Evolutionary conservation across 2,797 vertebrate species (phyloP), one percentile per base, ranked within the genome.

Genomic region (Myotis vivesi): DNA sequence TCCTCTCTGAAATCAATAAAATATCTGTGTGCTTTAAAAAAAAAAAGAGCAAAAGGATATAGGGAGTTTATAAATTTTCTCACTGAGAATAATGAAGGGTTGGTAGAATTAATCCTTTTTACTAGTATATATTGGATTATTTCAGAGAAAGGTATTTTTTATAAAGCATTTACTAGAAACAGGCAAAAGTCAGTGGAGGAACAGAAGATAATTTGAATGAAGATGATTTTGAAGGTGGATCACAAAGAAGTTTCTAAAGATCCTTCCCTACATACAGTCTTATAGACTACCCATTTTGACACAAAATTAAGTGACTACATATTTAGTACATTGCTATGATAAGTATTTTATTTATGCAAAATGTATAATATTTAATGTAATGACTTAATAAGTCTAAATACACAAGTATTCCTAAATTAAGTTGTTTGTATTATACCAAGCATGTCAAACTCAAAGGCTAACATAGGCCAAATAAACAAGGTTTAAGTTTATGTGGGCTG

Each of bases 151-250:
- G 9, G 4, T 20, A 44, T 44, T 86, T 13, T 28, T 92, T 88
- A 89, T 2, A 84, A 82, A 92, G 28, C 30, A 68, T 62, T 62
- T 38, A 72, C 1, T 62, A 69, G 20, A 75, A 89, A 71, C 10
- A 75, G 23, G 16, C 22, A 83, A 33, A 95, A 91, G 13, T 91
- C 51, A 95, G 28, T 41, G 33, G n/a, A 81, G 20, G 25, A 80
- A 76, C 12, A 66, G 28, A 94, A 80, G 28, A 73, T 25, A 89
- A 84, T 95, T 73, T 69, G 15, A 85, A 73, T 94, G 53, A 94
- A 49, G 13, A 46, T 62, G 9, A 20, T 16, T 28, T 23, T 94
- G 46, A 94, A 49, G 13, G 33, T 68, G 13, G 28, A 20, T 23
- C 28, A 80, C 22, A 87, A 80, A 87, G 19, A 89, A 2, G n/a